Conservation (phyloP, 1,140 invertebrate species). For the Delia radicum region DNA sequence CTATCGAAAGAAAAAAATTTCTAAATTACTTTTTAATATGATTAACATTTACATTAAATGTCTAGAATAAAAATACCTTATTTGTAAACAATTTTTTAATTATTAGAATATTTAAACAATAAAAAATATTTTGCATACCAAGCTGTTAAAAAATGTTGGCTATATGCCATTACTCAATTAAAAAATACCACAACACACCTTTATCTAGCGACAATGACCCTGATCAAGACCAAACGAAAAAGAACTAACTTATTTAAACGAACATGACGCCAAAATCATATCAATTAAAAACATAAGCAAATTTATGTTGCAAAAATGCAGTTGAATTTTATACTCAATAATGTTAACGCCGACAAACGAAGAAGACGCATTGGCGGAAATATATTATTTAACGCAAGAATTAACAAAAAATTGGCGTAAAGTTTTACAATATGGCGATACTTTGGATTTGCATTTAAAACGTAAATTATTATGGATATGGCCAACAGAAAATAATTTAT, state of each 20-base stretch:
- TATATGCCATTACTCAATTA: not conserved
- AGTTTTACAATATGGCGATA: constrained; percentile 35
- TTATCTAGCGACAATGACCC: not conserved
- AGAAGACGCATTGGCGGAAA: constrained; percentile 10
- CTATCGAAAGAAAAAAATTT: too few species aligned
- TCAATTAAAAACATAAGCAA: not conserved
- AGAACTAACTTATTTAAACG: too few species aligned
- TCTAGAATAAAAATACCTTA: too few species aligned
- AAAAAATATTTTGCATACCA: not conserved
- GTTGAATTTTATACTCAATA: not conserved
- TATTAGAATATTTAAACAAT: too few species aligned
- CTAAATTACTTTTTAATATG: too few species aligned
- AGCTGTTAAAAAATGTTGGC: not conserved
- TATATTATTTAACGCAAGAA: constrained; percentile 39
- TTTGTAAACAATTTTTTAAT: too few species aligned
- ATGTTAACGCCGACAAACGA: not conserved
- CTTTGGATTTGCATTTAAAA: constrained; percentile 36
- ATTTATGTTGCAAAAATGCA: not conserved
- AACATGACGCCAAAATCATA: not conserved
- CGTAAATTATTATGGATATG: constrained; percentile 63
- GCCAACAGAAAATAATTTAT: constrained; percentile 59
- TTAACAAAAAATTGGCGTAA: constrained; percentile 35
- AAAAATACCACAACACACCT: not conserved
- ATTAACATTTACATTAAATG: too few species aligned
- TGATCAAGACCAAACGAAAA: not conserved